Base-by-base conservation (phyloP, 2,113 vertebrate species). In the Petroica traversi region DNA sequence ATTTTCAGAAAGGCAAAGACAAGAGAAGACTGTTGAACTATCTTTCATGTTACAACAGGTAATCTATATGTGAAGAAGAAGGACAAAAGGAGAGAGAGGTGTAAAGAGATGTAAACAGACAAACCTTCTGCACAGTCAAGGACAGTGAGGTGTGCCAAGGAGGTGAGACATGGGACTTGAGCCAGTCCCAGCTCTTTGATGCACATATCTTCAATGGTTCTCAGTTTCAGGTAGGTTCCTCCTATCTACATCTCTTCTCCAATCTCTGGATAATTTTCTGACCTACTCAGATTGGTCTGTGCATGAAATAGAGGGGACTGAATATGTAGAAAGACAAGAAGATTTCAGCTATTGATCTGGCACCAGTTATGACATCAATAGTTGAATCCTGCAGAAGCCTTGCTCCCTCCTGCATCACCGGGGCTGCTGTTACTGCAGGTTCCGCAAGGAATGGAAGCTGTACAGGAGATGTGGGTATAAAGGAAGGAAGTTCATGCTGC, bases 401-500 rank as follows among this genome's bases (percentile, higher is more conserved):
- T 51, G 34, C 81, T 92, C 45, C 54, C 64, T 94, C 76, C 72
- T 72, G 38, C 72, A 38, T 58, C 36, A 61, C 71, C 26, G 75
- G 2, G 6, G 41, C 85, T 90, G 62, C 71, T 86, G 45, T 64
- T 69, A 51, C 64, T 45, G 14, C 61, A 69, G 52, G 72, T 61
- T 55, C 46, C 26, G 40, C 41, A 58, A 36, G 28, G 54, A 90
- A 49, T n/a, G 11, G 55, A 54, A 51, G 41, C 18, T 76, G 54
- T 45, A 78, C 46, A 88, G 67, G 31, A 84, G 88, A 73, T 0
- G 0, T 0, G 4, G 55, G 29, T 82, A 69, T 83, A 93, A 91
- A 96, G 84, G 92, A 91, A 90, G 94, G 93, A 98, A 95, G 93
- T 80, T 93, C 77, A 64, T 19, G 5, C 24, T 51, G 89, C 82